Evolutionary conservation across 2,113 vertebrate species (phyloP).

Genomic region (Cyanistes caeruleus): DNA sequence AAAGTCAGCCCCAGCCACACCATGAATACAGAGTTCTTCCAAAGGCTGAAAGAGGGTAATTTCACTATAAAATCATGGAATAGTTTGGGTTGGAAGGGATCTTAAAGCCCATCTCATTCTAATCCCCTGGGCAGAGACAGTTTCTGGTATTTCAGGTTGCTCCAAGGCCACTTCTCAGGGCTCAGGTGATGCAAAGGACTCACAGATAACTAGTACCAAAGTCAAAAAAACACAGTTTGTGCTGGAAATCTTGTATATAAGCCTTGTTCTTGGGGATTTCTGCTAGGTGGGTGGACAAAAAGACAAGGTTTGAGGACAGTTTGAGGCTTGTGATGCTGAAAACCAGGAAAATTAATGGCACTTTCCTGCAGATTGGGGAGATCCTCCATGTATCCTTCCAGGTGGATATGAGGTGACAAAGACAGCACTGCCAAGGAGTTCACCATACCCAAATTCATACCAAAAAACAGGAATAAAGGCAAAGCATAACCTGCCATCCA

Average conservation of each 20-base stretch:
- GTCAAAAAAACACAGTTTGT: rapidly evolving
- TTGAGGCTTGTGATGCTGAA: background rate
- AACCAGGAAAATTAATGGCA: background rate
- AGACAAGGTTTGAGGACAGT: background rate
- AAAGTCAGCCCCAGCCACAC: background rate
- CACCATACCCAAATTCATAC: background rate
- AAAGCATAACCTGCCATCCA: background rate
- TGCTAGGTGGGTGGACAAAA: background rate
- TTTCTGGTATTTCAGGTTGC: background rate
- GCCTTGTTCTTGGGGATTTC: background rate
- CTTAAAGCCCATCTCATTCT: background rate
- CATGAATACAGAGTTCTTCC: background rate
- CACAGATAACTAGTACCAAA: background rate
- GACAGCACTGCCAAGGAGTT: background rate
- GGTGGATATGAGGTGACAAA: rapidly evolving
- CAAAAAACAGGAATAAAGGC: background rate
- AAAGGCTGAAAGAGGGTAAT: background rate
- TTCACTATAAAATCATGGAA: background rate
- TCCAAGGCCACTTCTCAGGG: background rate
- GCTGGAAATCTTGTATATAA: background rate
- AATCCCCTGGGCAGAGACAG: background rate
- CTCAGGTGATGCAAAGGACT: background rate
- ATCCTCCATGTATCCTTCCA: rapidly evolving
- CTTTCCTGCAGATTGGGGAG: background rate
- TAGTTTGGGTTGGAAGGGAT: background rate